Base-by-base conservation (phyloP, 2,797 vertebrate species). In the Cryptoblepharus egeriae region DNA sequence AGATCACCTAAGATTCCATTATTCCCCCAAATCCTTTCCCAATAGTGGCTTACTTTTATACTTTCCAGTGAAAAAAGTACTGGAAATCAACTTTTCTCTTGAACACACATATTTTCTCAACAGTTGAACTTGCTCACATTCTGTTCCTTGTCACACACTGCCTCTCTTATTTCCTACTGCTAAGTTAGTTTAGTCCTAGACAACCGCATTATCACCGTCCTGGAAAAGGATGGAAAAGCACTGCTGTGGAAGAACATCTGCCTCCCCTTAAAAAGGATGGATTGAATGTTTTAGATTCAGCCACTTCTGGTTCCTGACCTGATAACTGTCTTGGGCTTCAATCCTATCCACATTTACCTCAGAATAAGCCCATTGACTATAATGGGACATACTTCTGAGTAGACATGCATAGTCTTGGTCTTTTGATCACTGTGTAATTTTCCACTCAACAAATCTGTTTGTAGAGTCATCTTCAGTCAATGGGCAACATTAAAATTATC, bases 101-200 rank as follows among this genome's bases (percentile, higher is more conserved):
- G 71, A 57, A 73, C 22, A 10, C 49, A 52, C 49, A 52, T 16
- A 52, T 68, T 39, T 68, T 37, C 64, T 37, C 22, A 68, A 7
- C 67, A 28, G 52, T 35, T n/a, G 63, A 52, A 65, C 20, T 37
- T 55, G 22, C 49, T 55, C 32, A 55, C 32, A 55, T 24, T 55
- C 1, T 67, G 16, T 30, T 32, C 26, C n/a, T 12, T 7, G 49
- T 20, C 20, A 9, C 49, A 35, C 22, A 52, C 60, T 77, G 32
- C 22, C 45, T 49, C 30, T 49, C 24, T 30, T 49, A 24, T 45
- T 16, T n/a, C 49, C 69, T 79, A 58, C 28, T 57, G 49, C 32
- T 57, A 69, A 69, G 37, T 79, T 39, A 30, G n/a, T 80, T 18
- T 30, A 72, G n/a, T n/a, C n/a, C n/a, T n/a, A n/a, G n/a, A n/a